These are phyloP conservation scores for Edolisoma coerulescens DNA, from an alignment of 2,113 vertebrate species.

Conservation along the genomic window DNA sequence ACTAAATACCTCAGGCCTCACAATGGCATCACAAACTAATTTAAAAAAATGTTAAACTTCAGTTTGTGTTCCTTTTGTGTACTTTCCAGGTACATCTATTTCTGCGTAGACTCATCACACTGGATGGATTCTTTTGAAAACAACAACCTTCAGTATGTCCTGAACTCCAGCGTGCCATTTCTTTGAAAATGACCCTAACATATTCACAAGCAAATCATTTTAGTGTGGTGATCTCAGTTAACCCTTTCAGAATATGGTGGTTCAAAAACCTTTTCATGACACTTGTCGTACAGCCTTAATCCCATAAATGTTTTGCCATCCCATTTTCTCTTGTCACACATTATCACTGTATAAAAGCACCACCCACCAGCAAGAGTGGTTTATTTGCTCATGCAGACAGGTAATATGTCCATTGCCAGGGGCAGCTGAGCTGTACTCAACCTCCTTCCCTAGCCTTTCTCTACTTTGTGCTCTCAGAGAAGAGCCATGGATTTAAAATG, in stretches of 20 bases:
- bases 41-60: not conserved
- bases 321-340: not conserved
- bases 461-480: not conserved
- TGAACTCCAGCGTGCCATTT: not conserved
- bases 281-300: not conserved
- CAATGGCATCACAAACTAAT: not conserved
- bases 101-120: not conserved
- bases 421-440: not conserved
- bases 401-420: not conserved
- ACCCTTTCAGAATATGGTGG: not conserved
- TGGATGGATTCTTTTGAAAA: not conserved
- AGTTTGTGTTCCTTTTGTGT: not conserved
- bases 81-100: not conserved
- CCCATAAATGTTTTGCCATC: accelerated
- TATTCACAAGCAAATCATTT: not conserved
- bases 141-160: not conserved
- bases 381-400: not conserved
- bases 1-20: not conserved
- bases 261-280: not conserved
- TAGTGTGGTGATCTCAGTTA: not conserved
- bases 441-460: not conserved
- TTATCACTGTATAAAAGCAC: not conserved
- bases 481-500: not conserved
- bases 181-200: not conserved
- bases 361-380: not conserved